phyloP scores from a whole-genome alignment of 2,888 invertebrate species.

The Ichneumon xanthorius region DNA sequence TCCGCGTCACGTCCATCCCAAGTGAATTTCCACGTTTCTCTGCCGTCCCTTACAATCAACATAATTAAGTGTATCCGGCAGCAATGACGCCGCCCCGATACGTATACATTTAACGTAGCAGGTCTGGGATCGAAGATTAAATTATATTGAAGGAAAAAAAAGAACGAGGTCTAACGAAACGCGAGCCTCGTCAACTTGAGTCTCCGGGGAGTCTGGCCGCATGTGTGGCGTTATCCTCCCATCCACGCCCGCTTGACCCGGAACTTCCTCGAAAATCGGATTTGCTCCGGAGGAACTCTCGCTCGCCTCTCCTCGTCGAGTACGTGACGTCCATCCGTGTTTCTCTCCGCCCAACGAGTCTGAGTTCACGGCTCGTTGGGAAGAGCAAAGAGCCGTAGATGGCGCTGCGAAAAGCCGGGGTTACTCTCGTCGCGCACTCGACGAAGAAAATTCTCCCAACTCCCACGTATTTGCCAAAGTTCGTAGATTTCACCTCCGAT shows the following conservation, averaged over 20 bases:
- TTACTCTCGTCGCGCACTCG: background rate
- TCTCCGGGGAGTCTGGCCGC: conserved; percentile 18
- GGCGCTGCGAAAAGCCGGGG: background rate
- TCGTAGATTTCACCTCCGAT: background rate
- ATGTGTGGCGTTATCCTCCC: background rate
- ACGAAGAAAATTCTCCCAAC: background rate
- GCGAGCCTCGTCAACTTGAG: background rate
- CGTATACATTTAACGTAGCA: background rate
- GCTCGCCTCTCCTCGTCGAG: background rate
- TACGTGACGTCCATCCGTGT: background rate
- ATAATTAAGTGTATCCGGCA: conserved; percentile 1
- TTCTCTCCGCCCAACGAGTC: background rate
- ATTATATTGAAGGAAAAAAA: background rate
- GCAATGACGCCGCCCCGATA: background rate
- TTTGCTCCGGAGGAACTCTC: conserved; percentile 6
- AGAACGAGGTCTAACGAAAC: background rate
- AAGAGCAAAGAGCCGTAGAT: background rate
- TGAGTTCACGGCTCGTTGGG: background rate
- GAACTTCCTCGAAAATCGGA: conserved; percentile 13
- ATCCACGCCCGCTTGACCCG: conserved; percentile 10
- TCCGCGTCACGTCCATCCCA: background rate
- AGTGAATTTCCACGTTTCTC: background rate
- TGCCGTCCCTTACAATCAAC: background rate
- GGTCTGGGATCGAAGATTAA: background rate
- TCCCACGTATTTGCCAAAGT: background rate